phyloP scores from a whole-genome alignment of 2,113 vertebrate genomes.

The Thryonomys swinderianus region DNA sequence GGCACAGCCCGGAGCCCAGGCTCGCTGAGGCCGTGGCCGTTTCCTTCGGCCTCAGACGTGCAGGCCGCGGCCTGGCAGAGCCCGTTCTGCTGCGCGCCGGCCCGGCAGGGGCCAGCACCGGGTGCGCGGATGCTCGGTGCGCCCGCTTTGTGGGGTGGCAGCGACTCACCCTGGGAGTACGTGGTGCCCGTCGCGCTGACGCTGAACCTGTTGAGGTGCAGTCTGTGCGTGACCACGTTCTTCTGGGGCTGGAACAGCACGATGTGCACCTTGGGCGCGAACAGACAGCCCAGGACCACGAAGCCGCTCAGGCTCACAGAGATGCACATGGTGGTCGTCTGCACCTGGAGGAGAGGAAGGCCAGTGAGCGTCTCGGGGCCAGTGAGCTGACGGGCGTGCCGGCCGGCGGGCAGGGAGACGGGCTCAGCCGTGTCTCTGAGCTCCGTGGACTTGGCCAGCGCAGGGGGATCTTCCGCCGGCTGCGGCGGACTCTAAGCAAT shows the following conservation, averaged over 20 bases:
- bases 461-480: neutral
- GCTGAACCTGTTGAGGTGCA: slow-evolving; percentile 98
- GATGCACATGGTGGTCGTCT: slow-evolving; percentile 99
- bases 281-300: slow-evolving; percentile 98
- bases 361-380: neutral
- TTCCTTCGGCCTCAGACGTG: neutral
- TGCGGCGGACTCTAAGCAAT: slow-evolving; percentile 36
- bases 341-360: slow-evolving; percentile 89
- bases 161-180: slow-evolving; percentile 94
- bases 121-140: no score
- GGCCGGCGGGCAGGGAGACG: neutral
- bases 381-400: neutral
- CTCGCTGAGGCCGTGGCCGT: neutral
- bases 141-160: neutral
- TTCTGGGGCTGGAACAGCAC: slow-evolving; percentile 99
- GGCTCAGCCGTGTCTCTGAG: neutral
- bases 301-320: slow-evolving; percentile 99
- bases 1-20: neutral
- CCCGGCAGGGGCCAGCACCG: no score
- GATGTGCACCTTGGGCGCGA: slow-evolving; percentile 98
- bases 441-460: neutral
- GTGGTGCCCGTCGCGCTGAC: slow-evolving; percentile 95
- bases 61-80: no score
- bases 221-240: slow-evolving; percentile 97
- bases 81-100: no score